These are phyloP conservation scores for Druceiella hillmani DNA, from an alignment of 2,888 invertebrate species.

Conservation along the genomic window DNA sequence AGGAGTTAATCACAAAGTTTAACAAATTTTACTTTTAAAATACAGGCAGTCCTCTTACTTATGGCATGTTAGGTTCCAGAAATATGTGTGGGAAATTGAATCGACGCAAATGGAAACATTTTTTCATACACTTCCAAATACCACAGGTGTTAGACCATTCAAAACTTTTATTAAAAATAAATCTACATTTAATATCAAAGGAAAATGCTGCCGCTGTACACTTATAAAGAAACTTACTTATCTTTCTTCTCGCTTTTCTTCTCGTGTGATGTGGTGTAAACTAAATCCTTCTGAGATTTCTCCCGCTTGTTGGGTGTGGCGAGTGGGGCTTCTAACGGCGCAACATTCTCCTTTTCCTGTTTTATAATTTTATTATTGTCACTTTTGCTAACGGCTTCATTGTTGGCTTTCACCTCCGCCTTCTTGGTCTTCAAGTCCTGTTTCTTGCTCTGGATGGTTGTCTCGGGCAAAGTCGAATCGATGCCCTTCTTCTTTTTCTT, in stretches of 20 bases:
- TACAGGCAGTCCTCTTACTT: too few species aligned
- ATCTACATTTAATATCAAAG: too few species aligned
- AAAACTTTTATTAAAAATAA: too few species aligned
- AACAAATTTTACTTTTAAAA: too few species aligned
- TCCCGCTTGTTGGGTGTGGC: conserved; percentile 25
- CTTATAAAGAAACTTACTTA: conserved; percentile 35
- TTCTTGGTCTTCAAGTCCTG: conserved; percentile 25
- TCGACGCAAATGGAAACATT: too few species aligned
- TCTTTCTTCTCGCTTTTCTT: conserved; percentile 36
- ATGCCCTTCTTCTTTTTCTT: conserved; percentile 48
- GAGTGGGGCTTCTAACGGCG: conserved; percentile 39
- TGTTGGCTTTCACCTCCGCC: conserved; percentile 36
- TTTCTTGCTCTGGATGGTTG: conserved; percentile 28
- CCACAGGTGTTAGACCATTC: too few species aligned
- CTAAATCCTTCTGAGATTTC: conserved; percentile 26
- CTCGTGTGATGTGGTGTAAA: conserved; percentile 27
- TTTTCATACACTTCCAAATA: background rate
- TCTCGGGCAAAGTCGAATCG: conserved; percentile 29
- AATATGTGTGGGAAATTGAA: too few species aligned
- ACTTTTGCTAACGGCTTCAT: conserved; percentile 33
- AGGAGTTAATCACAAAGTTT: too few species aligned
- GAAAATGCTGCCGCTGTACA: too few species aligned
- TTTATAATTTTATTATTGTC: conserved; percentile 40
- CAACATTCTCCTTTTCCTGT: conserved; percentile 48
- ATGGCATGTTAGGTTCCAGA: too few species aligned